Evolutionary conservation across 2,113 vertebrate species (phyloP).

Genomic region (Cryptotis parvus): DNA sequence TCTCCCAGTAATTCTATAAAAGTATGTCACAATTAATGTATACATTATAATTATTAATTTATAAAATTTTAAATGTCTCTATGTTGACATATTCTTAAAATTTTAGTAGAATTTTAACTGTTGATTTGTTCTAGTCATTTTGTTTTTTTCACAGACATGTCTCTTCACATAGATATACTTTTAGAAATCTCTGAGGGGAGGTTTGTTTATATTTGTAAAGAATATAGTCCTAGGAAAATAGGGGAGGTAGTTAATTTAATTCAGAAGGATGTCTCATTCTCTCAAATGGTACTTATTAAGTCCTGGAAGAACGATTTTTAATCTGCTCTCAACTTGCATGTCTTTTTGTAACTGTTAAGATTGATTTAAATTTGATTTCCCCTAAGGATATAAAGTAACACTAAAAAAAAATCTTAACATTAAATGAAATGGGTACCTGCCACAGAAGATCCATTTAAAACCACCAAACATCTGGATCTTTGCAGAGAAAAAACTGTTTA

Average conservation of each 20-base stretch:
- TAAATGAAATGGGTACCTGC: constrained; percentile 60
- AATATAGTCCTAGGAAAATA: constrained; percentile 66
- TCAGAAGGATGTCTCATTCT: constrained; percentile 68
- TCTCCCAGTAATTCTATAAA: background rate
- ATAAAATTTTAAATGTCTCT: background rate
- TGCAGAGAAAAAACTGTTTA: constrained; percentile 58
- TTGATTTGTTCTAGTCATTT: constrained; percentile 8
- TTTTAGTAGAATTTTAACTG: constrained; percentile 49
- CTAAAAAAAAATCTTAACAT: constrained; percentile 72
- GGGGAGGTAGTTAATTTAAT: constrained; percentile 75
- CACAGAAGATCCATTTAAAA: constrained; percentile 70
- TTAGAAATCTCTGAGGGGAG: constrained; percentile 7
- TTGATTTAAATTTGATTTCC: constrained; percentile 75
- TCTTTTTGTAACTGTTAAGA: constrained; percentile 73
- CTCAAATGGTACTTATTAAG: constrained; percentile 80
- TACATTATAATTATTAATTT: background rate
- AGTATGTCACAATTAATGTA: background rate
- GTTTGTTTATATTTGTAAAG: constrained; percentile 75
- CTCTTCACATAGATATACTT: constrained; percentile 35
- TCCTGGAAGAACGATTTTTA: constrained; percentile 64
- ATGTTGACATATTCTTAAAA: background rate
- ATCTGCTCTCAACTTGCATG: constrained; percentile 71
- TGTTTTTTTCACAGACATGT: no score
- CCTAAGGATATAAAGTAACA: constrained; percentile 75
- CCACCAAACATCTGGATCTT: constrained; percentile 72